A percentile compares a stretch with the other conserved stretches of the same genome.
Evolutionary conservation across 2,113 vertebrate species (phyloP).

Genomic region (Uropsilus gracilis): DNA sequence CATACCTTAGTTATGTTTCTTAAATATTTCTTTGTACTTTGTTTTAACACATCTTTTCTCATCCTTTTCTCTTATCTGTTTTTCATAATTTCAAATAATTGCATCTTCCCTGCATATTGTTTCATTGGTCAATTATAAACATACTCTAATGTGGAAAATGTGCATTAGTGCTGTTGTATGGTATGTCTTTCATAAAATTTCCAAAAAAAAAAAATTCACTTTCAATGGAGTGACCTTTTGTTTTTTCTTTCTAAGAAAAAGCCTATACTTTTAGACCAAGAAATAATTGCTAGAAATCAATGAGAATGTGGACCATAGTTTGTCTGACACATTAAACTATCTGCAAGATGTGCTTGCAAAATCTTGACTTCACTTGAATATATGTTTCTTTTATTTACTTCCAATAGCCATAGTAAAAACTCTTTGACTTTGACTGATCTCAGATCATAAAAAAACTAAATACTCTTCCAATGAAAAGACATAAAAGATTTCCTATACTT

Average conservation of each 20-base stretch:
- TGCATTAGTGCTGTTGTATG: neutral
- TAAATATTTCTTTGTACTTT: neutral
- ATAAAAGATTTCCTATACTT: conserved; percentile 61
- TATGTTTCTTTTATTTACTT: conserved; percentile 68
- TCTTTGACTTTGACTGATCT: conserved; percentile 69
- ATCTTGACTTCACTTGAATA: conserved; percentile 66
- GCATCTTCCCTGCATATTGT: neutral
- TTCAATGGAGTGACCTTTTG: neutral
- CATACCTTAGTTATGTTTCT: neutral
- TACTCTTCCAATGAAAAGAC: conserved; percentile 53
- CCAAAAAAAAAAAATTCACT: neutral
- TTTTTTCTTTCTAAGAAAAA: conserved; percentile 15
- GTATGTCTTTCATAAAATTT: neutral
- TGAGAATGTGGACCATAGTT: neutral
- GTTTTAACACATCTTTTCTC: neutral
- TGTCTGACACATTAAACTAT: conserved; percentile 39
- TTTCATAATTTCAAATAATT: neutral
- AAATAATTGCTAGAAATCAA: conserved; percentile 6
- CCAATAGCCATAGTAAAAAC: conserved; percentile 69
- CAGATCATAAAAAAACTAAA: conserved; percentile 70
- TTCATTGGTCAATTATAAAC: neutral
- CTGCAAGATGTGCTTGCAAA: conserved; percentile 59
- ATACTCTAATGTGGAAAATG: neutral
- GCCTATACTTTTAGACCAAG: neutral
- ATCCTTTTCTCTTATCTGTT: neutral